Conservation (phyloP, 2,797 vertebrate genomes). For the Pangasius macronema region DNA sequence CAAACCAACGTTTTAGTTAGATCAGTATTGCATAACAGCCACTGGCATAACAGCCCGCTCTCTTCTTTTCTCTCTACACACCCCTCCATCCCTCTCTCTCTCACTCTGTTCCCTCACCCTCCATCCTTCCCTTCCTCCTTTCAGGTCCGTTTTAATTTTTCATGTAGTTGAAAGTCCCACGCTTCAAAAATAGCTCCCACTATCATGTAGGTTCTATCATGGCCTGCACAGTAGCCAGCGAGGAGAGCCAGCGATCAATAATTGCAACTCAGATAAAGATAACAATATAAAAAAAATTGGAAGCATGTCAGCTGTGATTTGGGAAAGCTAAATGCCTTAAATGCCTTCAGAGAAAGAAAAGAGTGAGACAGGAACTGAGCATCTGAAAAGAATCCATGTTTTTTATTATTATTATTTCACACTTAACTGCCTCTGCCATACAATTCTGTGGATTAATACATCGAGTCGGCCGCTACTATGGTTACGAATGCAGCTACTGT, state of each 20-base stretch:
- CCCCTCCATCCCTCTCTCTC: constrained; percentile 26
- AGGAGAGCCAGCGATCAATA: constrained; percentile 67
- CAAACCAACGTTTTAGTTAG: constrained; percentile 30
- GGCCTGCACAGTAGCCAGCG: constrained; percentile 60
- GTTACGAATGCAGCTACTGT: constrained; percentile 56
- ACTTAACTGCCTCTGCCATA: constrained; percentile 24
- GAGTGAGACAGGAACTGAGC: background rate
- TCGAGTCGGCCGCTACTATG: constrained; percentile 59
- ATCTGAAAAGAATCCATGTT: background rate
- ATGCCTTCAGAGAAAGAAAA: constrained; percentile 35
- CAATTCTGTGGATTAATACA: constrained; percentile 1
- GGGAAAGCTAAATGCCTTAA: constrained; percentile 33
- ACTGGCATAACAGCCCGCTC: constrained; percentile 20
- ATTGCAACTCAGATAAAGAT: constrained; percentile 57
- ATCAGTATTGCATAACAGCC: constrained; percentile 38
- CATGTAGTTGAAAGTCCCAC: constrained; percentile 76
- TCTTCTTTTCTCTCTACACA: constrained; percentile 48
- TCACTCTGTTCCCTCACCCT: constrained; percentile 29
- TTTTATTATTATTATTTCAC: constrained; percentile 39
- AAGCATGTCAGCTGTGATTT: constrained; percentile 1
- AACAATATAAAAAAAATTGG: constrained; percentile 46
- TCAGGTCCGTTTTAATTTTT: constrained; percentile 75
- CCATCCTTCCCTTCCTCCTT: constrained; percentile 36
- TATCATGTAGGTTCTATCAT: constrained; percentile 79
- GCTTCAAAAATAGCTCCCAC: constrained; percentile 77